Conservation (phyloP, 2,113 vertebrate species). For the Delphinus delphis region DNA sequence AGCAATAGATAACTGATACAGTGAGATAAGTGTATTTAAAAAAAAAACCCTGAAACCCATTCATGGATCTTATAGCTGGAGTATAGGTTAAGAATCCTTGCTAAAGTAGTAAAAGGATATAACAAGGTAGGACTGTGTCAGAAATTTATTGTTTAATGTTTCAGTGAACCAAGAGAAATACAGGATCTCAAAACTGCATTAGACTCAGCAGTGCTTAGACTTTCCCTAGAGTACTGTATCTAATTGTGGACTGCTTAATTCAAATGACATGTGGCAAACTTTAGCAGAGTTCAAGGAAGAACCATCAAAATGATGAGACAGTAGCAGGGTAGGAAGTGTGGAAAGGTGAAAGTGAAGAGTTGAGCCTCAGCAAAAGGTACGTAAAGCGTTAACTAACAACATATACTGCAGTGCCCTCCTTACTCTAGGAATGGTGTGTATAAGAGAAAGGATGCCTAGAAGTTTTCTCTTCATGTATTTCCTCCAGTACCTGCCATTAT, state of each 20-base stretch:
- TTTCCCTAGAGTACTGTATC: background rate
- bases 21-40: background rate
- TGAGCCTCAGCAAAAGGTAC: background rate
- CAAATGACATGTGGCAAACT: background rate
- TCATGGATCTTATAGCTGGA: background rate
- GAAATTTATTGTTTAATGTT: background rate
- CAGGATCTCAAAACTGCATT: background rate
- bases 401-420: background rate
- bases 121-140: background rate
- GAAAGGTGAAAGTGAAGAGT: background rate
- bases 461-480: background rate
- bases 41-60: background rate
- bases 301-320: background rate
- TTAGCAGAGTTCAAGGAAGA: background rate
- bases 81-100: background rate
- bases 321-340: background rate
- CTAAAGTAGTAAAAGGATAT: background rate
- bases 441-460: background rate
- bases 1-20: background rate
- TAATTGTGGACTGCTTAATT: background rate
- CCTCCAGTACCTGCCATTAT: background rate
- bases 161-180: background rate
- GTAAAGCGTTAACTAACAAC: background rate
- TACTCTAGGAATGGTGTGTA: background rate
- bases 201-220: background rate